Evolutionary conservation across 2,797 vertebrate species (phyloP), one percentile per base, ranked within the genome.

Genomic region (Apodemus agrarius): DNA sequence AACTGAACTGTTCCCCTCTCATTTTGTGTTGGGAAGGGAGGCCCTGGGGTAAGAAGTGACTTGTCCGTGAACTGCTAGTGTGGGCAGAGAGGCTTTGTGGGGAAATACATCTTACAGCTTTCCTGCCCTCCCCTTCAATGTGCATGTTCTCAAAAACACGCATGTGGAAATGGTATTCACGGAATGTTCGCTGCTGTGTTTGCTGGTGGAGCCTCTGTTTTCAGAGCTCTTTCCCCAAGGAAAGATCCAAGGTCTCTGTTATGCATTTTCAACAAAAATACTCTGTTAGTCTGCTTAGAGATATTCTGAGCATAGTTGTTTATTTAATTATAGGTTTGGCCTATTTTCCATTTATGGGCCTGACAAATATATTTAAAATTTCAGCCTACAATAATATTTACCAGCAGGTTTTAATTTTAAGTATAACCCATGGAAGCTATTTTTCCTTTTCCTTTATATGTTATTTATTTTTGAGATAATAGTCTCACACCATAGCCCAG

Each of bases 271-370:
- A 67, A 78, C 82, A 96, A 96, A 97, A 97, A 97, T 96, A 96
- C 79, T 89, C 89, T 86, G 93, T 92, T 93, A 93, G 94, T 95
- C 95, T 95, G 91, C 96, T 96, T 96, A 90, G 96, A 97, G 78
- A 96, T 97, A 97, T 95, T 97, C 93, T 93, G 79, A 97, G 93
- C 85, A 96, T 91, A 94, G 96, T 90, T 94, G 82, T 97, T 91
- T 94, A 85, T 93, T 97, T 97, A 97, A 95, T 97, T 96, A 96
- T 34, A 96, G 83, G 96, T 81, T 95, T 88, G 75, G 65, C 72
- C 61, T 86, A 94, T 96, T 96, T 98, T 97, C 97, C 95, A 96
- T 96, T 98, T 98, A 97, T 97, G 96, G 96, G 19, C 65, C 76
- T 95, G 93, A 94, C 96, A 97, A 97, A 96, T 93, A 96, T 93